These are phyloP conservation scores for Selene dorsalis DNA, from an alignment of 2,797 vertebrate species.

Conservation along the genomic window DNA sequence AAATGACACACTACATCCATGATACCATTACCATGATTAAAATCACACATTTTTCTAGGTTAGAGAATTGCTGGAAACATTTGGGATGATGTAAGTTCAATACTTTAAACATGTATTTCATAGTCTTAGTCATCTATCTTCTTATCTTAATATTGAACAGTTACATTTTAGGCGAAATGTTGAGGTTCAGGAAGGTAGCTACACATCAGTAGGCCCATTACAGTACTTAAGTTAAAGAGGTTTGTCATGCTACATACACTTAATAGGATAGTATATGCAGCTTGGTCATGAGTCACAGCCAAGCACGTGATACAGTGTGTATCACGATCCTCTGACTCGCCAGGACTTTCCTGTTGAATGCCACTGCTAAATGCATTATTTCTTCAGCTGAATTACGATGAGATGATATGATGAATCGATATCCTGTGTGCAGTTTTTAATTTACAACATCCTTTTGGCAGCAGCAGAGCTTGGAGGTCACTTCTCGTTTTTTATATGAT, in stretches of 20 bases:
- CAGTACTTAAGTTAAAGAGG: slow-evolving; percentile 8
- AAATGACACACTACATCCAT: too few relatives aligned
- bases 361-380: slow-evolving; percentile 19
- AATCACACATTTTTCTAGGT: too few relatives aligned
- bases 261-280: slow-evolving; percentile 4
- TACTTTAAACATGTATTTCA: too few relatives aligned
- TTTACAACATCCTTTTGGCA: not conserved
- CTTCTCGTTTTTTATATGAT: not conserved
- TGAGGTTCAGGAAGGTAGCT: slow-evolving; percentile 16
- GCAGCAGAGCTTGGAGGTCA: not conserved
- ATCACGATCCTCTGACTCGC: slow-evolving; percentile 13
- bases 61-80: too few relatives aligned
- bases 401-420: slow-evolving; percentile 19
- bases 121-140: too few relatives aligned
- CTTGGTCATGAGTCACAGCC: slow-evolving; percentile 23
- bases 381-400: slow-evolving; percentile 1
- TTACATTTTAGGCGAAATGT: slow-evolving; percentile 5
- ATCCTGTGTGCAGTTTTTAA: slow-evolving; percentile 25
- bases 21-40: too few relatives aligned
- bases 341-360: slow-evolving; percentile 1
- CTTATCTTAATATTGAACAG: too few relatives aligned
- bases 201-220: slow-evolving; percentile 1
- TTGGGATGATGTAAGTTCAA: too few relatives aligned
- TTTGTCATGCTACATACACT: slow-evolving; percentile 9
- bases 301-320: slow-evolving; percentile 34